These are phyloP conservation scores for Dipodomys stephensi DNA, from an alignment of 2,113 vertebrate species.

Conservation along the genomic window DNA sequence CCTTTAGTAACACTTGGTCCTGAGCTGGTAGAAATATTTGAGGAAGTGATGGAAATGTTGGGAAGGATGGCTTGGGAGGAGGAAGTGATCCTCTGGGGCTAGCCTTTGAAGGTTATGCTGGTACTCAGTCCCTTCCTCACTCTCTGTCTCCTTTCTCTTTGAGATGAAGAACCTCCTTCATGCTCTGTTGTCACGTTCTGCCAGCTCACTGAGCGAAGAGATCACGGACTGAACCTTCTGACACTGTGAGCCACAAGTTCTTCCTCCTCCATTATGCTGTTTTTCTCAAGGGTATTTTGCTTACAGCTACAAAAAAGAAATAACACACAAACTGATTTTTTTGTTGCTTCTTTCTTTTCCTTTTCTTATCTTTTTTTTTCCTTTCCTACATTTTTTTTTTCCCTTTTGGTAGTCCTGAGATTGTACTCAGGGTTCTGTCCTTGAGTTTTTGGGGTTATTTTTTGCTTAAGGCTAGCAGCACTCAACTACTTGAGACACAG, in stretches of 20 bases:
- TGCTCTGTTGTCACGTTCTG: background rate
- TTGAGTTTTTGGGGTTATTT: too few relatives aligned
- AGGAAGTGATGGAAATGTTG: background rate
- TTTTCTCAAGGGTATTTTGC: background rate
- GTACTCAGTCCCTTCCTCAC: background rate
- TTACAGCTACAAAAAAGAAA: background rate
- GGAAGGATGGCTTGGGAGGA: background rate
- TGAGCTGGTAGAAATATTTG: background rate
- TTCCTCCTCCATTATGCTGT: background rate
- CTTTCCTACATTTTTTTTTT: too few relatives aligned
- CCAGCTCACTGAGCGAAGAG: accelerated
- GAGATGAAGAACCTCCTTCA: background rate
- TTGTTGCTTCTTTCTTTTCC: background rate
- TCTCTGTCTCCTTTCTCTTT: background rate
- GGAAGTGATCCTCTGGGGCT: background rate
- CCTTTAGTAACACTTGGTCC: background rate
- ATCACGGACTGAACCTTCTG: background rate
- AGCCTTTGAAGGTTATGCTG: background rate
- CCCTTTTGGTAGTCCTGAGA: too few relatives aligned
- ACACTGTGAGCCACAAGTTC: background rate
- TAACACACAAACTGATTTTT: background rate
- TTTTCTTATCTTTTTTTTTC: too few relatives aligned
- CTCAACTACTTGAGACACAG: too few relatives aligned
- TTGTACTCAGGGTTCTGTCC: too few relatives aligned
- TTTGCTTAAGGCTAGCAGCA: too few relatives aligned